Evolutionary conservation across 2,113 vertebrate species (phyloP).

Genomic region (Macroglossus sobrinus): DNA sequence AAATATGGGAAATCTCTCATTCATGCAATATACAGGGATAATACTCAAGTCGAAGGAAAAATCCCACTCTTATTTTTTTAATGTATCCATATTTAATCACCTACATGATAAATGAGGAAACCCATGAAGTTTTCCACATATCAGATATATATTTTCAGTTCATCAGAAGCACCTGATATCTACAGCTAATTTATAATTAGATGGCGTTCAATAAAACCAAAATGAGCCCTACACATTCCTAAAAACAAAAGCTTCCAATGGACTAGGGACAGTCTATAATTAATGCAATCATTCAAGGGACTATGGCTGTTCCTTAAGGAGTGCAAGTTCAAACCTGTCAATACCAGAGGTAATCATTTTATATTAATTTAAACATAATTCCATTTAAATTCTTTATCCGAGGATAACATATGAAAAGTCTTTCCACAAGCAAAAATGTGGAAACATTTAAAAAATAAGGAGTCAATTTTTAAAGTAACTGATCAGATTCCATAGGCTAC

Average conservation of each 20-base stretch:
- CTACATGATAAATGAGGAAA: constrained; percentile 68
- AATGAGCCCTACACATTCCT: constrained; percentile 68
- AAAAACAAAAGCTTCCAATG: constrained; percentile 64
- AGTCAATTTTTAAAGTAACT: constrained; percentile 73
- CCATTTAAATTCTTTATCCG: constrained; percentile 78
- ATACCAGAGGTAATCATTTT: constrained; percentile 74
- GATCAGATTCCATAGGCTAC: constrained; percentile 72
- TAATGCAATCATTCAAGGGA: constrained; percentile 56
- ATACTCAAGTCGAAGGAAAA: constrained; percentile 58
- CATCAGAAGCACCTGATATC: constrained; percentile 71
- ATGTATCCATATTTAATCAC: constrained; percentile 65
- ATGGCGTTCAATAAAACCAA: constrained; percentile 70
- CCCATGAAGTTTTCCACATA: neutral
- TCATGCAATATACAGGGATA: constrained; percentile 74
- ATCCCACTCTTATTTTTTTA: constrained; percentile 53
- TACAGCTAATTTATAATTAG: constrained; percentile 49
- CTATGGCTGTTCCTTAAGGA: constrained; percentile 81
- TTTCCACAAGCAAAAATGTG: constrained; percentile 85
- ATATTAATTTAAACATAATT: constrained; percentile 78
- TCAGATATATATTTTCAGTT: constrained; percentile 49
- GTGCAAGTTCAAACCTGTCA: constrained; percentile 80
- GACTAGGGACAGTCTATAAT: constrained; percentile 67
- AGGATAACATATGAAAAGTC: constrained; percentile 84
- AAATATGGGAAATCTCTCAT: constrained; percentile 67
- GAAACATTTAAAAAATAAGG: constrained; percentile 81